Evolutionary conservation across 2,797 vertebrate species (phyloP), one percentile per base, ranked within the genome.

Genomic region (Lepus oiostolus): DNA sequence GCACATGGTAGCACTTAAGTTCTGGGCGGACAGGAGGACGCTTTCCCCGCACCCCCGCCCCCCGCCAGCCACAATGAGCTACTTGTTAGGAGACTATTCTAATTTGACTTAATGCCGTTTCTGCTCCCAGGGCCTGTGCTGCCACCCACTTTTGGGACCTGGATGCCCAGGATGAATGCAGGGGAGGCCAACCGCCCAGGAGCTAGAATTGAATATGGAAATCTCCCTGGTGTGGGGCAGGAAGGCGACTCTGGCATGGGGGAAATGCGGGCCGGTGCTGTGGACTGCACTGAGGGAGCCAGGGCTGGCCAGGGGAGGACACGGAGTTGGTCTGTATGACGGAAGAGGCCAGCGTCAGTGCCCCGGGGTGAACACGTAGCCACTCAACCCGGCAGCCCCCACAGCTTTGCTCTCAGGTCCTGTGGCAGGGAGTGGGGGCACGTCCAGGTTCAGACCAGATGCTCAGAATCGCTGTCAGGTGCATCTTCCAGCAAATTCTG

Each of bases 1-100:
- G 98, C 99, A 99, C 99, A 99, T 99, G 99, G 99, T 98, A 99
- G 98, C 98, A 97, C 98, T 99, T 99, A 99, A 96, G 85, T 91
- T 88, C 92, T 2, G 2, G 97, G 96, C 98, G 98, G 97, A 98
- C 98, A 97, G 98, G 97, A 98, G 98, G 98, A 99, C 98, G 97
- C 97, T 96, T 98, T 98, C 90, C 81, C 92, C 87, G 70, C 63
- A 80, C 89, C 88, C 82, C 87, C 70, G 42, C 83, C 76, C 83
- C 67, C 84, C 70, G 24, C 90, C 71, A 93, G 98, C 98, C 97
- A 96, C 98, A 98, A 98, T 98, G 98, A 98, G 98, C 99, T 98
- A 98, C 99, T 99, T 98, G 98, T 99, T 98, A 99, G 98, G 98
- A 98, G 98, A 97, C 97, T 97, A 95, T 96, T 98, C 97, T 97